Base-by-base conservation (phyloP, 2,888 invertebrate genomes). In the Idaea dimidiata region DNA sequence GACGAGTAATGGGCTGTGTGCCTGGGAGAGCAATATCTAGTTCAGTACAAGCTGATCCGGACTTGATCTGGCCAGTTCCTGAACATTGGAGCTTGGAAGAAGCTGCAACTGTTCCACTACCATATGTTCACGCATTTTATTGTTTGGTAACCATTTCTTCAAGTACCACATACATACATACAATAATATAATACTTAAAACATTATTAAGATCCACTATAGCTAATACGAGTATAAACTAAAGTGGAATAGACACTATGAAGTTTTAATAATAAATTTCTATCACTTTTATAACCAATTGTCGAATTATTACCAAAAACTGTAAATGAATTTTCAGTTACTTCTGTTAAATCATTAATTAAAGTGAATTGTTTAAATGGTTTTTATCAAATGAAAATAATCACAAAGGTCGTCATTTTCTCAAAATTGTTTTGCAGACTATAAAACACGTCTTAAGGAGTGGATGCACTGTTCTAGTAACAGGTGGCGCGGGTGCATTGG, bases 71-170 rank as follows among this genome's bases (percentile, higher is more conserved):
- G 95, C 85, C 93, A 7, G 86, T 96, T 6, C 96, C 96, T 0
- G 87, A 93, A 1, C 71, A 84, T 7, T 96, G 95, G 95, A 89
- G 91, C 0, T 75, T 95, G 18, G 93, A 94, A 74, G 94, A 96
- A 68, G 96, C 95, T 1, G 95, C 95, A 1, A 94, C 95, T 0
- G 93, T 96, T 0, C 96, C 96, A 0, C 94, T 95, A 54, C 95
- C 95, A 0, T 96, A 95, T 72, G 84, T 86, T 17, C 92, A 94
- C 0, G 91, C 89, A 0, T 91, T 62, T 31, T 74, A 75, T 56
- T 72, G 74, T 18, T 62, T 76, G 55, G 76, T 76, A 62, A 67
- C 63, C 4, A 5, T 16, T 7, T 17, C 54, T 54, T 54, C 8
- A n/a, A 17, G 4, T 5, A 17, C 4, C 6, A 17, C 5, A 54